Percentiles rank a stretch among this genome's conserved stretches.
phyloP scores from a whole-genome alignment of 2,113 vertebrate species.

The Cyanoderma ruficeps region DNA sequence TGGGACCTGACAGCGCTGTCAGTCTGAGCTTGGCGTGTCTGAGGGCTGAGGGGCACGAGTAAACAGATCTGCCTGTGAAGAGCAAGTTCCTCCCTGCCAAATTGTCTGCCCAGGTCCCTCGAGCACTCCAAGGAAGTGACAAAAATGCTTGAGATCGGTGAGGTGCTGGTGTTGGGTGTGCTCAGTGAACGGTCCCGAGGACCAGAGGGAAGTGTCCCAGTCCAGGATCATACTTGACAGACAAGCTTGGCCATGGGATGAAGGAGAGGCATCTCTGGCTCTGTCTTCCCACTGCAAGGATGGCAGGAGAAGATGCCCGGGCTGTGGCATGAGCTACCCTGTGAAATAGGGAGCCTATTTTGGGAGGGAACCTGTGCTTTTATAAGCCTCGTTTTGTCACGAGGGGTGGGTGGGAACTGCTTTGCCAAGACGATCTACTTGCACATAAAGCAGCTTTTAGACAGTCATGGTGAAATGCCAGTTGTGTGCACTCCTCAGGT shows the following conservation, averaged over 20 bases:
- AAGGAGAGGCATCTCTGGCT: background rate
- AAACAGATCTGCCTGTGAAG: background rate
- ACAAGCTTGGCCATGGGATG: rapidly evolving
- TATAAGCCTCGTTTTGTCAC: background rate
- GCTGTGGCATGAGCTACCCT: background rate
- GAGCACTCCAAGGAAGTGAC: background rate
- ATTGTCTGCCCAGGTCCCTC: background rate
- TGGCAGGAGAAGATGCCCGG: background rate
- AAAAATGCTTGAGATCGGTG: background rate
- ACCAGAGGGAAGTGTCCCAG: background rate
- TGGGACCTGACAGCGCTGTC: background rate
- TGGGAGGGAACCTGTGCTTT: background rate
- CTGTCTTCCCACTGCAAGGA: background rate
- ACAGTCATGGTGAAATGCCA: rapidly evolving
- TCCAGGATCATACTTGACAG: background rate
- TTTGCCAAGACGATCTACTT: background rate
- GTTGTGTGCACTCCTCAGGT: background rate
- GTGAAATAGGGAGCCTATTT: rapidly evolving
- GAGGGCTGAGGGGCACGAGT: background rate
- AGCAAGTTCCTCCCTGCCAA: background rate
- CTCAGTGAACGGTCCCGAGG: rapidly evolving
- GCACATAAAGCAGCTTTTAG: background rate
- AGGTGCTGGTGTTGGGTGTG: background rate
- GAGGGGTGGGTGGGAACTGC: background rate
- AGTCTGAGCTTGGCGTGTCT: background rate